Base-by-base conservation (phyloP, 2,797 vertebrate genomes). In the Sparus aurata region DNA sequence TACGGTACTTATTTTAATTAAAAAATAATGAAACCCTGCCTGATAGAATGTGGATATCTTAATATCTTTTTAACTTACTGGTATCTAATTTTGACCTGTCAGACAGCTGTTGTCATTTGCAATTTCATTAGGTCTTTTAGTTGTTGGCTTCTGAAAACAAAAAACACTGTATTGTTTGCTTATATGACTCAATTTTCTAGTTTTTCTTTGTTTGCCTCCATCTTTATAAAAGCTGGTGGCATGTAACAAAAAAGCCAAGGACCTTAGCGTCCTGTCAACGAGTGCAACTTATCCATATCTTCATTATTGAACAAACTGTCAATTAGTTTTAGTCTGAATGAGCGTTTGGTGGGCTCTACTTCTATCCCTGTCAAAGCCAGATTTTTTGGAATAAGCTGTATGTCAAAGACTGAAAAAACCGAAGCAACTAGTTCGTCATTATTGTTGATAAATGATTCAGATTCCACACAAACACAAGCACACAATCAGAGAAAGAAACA, bases 391-490 rank as follows among this genome's bases (percentile, higher is more conserved):
- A 34, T 34, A 34, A 34, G 34, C 34, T 34, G 1, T 34, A 34
- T 7, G 12, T 45, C 13, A 1, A 12, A 41, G 11, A 47, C 43
- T 27, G 18, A 2, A 8, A 18, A 25, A 12, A 60, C 7, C 53
- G 2, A 58, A 57, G 4, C 16, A 27, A 69, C 20, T 12, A 5
- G 5, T 63, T 62, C 1, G 30, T 7, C 30, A 34, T 7, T 34
- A 30, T 34, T 34, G 30, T 55, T 50, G 41, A 70, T 68, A 15
- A 63, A 73, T 74, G 66, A 18, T 20, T 34, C 50, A 60, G 50
- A 76, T 75, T 69, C 58, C 25, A 67, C 60, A 55, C 61, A 73
- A 58, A 52, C 66, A 47, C 67, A 53, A 66, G 10, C 52, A 64
- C 52, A 65, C 54, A 18, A 49, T 62, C 70, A 57, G 16, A 45